Evolutionary conservation across 2,113 vertebrate genomes (phyloP).

Genomic region (Apteryx owenii): DNA sequence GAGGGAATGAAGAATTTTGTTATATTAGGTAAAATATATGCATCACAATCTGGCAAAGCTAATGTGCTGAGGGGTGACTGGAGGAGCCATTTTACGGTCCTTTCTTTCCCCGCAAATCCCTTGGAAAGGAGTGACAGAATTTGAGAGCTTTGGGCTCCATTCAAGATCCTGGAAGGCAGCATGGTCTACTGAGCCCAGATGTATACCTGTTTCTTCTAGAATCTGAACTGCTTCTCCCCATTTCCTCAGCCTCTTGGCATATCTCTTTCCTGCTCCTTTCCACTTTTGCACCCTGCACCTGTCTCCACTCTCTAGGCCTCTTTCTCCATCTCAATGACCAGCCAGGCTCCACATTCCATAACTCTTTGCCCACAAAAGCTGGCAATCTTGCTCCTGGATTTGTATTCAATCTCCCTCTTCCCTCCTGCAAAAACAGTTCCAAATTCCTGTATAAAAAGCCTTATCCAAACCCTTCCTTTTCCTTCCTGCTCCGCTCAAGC

Average conservation of each 20-base stretch:
- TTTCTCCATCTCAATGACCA: neutral
- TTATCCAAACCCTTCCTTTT: neutral
- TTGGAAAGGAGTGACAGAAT: neutral
- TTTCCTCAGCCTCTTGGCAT: neutral
- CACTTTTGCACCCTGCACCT: neutral
- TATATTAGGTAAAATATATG: fast-evolving
- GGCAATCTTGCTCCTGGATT: constrained; percentile 4
- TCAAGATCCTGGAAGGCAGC: fast-evolving
- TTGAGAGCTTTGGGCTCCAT: neutral
- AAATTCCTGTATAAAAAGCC: neutral
- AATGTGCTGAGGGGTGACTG: neutral
- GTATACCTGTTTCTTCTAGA: neutral
- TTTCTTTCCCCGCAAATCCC: fast-evolving
- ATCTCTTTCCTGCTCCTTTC: neutral
- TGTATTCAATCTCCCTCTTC: neutral
- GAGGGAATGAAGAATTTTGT: neutral
- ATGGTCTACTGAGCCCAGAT: fast-evolving
- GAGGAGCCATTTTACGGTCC: neutral
- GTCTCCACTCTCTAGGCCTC: neutral
- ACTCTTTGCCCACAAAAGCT: neutral
- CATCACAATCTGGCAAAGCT: neutral
- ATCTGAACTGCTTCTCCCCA: neutral
- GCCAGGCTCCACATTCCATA: constrained; percentile 25
- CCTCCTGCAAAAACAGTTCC: neutral
- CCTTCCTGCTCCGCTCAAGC: neutral